These are phyloP conservation scores for Urechis unicinctus DNA, from an alignment of 2,888 invertebrate genomes.

Conservation along the genomic window DNA sequence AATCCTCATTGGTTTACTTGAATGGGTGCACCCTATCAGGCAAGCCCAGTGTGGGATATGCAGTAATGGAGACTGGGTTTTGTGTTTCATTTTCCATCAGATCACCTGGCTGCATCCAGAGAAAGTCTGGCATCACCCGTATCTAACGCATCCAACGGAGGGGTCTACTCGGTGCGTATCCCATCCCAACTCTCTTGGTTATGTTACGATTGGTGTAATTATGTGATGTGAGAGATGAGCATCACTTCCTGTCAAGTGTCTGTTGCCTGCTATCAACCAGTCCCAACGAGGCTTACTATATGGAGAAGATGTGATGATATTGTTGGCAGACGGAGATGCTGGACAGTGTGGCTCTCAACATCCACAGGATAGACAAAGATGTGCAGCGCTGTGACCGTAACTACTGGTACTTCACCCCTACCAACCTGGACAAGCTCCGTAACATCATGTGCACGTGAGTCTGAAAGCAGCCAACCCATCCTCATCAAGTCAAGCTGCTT, in stretches of 20 bases:
- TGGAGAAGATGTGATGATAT: not conserved
- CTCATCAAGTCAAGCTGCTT: no score
- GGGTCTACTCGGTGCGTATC: slow-evolving; percentile 73
- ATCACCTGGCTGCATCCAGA: slow-evolving; percentile 38
- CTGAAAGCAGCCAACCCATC: not conserved
- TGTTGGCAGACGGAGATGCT: slow-evolving; percentile 68
- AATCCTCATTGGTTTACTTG: no score
- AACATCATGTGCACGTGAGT: slow-evolving; percentile 92
- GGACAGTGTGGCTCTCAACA: slow-evolving; percentile 67
- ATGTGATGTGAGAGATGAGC: no score
- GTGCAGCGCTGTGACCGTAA: slow-evolving; percentile 92
- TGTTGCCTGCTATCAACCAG: not conserved
- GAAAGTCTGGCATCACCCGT: slow-evolving; percentile 64
- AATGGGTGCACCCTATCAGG: no score
- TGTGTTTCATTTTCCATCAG: no score
- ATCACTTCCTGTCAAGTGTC: not conserved
- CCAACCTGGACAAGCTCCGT: slow-evolving; percentile 83
- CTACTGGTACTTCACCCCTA: slow-evolving; percentile 81
- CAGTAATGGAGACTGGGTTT: no score
- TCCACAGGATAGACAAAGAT: slow-evolving; percentile 93
- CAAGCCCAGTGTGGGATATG: no score
- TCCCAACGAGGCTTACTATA: not conserved
- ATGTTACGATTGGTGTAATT: no score
- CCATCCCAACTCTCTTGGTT: no score
- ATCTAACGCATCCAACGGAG: slow-evolving; percentile 83